Percentiles rank a stretch among this genome's conserved stretches.
These are phyloP conservation scores for Apeltes quadracus DNA, from an alignment of 2,113 vertebrate species.

Conservation along the genomic window DNA sequence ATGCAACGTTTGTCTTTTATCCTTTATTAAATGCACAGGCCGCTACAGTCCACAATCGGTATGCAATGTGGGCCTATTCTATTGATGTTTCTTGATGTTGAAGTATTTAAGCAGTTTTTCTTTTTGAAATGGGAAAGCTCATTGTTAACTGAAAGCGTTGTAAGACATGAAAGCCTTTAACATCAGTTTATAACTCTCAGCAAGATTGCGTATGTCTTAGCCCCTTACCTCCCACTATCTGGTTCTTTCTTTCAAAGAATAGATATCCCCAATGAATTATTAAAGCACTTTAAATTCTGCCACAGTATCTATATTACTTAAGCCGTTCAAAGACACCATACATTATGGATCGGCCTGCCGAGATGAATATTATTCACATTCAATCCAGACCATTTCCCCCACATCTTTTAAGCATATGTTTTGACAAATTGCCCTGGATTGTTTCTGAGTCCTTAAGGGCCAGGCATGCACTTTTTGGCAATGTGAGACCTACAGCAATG, in stretches of 20 bases:
- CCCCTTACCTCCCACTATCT: conserved; percentile 31
- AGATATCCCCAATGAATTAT: conserved; percentile 71
- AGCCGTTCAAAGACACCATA: conserved; percentile 61
- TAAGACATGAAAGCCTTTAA: conserved; percentile 41
- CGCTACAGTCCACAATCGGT: neutral
- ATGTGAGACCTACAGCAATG: conserved; percentile 26
- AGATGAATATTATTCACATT: conserved; percentile 64
- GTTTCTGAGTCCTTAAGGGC: conserved; percentile 29
- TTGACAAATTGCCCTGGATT: conserved; percentile 56
- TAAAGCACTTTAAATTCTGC: conserved; percentile 65
- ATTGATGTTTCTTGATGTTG: conserved; percentile 22
- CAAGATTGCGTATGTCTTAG: conserved; percentile 14
- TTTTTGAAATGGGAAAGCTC: conserved; percentile 40
- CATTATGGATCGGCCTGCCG: conserved; percentile 69
- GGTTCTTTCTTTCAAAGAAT: conserved; percentile 22
- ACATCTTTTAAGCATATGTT: conserved; percentile 58
- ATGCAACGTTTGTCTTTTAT: neutral
- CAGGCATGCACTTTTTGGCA: conserved; percentile 23
- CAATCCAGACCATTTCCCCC: conserved; percentile 41
- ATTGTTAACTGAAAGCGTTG: conserved; percentile 47
- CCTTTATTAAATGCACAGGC: conserved; percentile 17
- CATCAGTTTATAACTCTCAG: conserved; percentile 40
- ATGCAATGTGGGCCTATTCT: conserved; percentile 2
- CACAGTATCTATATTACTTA: conserved; percentile 69
- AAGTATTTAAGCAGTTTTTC: conserved; percentile 5